A percentile compares a stretch with the other conserved stretches of the same genome.
These are phyloP conservation scores for Rissa tridactyla DNA, from an alignment of 2,113 vertebrate genomes.

Conservation along the genomic window DNA sequence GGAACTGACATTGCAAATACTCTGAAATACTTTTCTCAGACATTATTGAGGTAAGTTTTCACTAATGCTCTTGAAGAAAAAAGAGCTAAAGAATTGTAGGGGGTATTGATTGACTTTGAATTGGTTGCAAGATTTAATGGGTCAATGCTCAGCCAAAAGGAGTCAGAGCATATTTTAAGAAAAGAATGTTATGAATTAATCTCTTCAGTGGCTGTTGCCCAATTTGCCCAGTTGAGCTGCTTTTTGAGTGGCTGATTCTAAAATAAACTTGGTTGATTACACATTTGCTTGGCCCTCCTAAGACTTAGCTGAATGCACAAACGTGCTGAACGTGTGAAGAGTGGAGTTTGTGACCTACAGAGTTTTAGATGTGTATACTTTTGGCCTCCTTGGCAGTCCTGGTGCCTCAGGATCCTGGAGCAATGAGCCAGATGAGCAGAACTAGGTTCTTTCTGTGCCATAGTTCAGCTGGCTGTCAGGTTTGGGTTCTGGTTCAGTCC, in stretches of 20 bases:
- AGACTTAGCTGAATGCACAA: background rate
- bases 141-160: slow-evolving; percentile 65
- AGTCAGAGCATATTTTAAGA: slow-evolving; percentile 59
- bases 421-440: background rate
- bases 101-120: slow-evolving; percentile 40
- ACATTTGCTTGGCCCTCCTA: slow-evolving; percentile 36
- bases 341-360: background rate
- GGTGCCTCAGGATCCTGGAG: background rate
- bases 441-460: background rate
- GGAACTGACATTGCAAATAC: slow-evolving; percentile 99
- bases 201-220: slow-evolving; percentile 46
- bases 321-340: slow-evolving; percentile 15
- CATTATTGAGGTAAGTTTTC: slow-evolving; percentile 97
- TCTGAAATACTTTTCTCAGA: slow-evolving; percentile 99
- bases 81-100: slow-evolving; percentile 37
- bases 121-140: slow-evolving; percentile 50
- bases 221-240: slow-evolving; percentile 44
- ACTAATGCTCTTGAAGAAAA: slow-evolving; percentile 65
- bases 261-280: slow-evolving; percentile 43
- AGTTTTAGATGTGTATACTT: background rate
- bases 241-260: slow-evolving; percentile 49
- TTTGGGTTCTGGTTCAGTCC: slow-evolving; percentile 47
- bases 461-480: background rate
- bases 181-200: background rate
- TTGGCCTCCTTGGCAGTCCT: background rate